Base-by-base conservation (phyloP, 1,140 invertebrate species). In the Scaptomyza hsui region DNA sequence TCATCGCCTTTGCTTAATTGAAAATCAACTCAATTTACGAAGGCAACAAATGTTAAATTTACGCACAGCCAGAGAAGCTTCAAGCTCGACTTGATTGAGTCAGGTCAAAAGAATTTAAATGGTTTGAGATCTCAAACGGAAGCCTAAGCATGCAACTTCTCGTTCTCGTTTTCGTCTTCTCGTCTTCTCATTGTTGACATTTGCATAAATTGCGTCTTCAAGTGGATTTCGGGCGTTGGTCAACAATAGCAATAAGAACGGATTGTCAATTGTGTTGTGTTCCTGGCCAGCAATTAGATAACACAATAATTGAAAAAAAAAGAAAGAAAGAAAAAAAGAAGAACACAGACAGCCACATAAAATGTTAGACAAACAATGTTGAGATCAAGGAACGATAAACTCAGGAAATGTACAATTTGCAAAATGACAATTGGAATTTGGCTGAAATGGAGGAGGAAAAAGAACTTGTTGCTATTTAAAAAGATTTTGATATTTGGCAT, bases 91-190 rank as follows among this genome's bases (percentile, higher is more conserved):
- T 89, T 89, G 85, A 89, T 89, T 89, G 85, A 89, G 85, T 89
- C 85, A 89, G 85, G 85, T 89, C 85, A 89, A 89, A 89, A 89
- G 77, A 89, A 89, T 89, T 89, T 89, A 89, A 89, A 78, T 72
- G 74, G 48, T 48, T 42, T 56, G 42, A 19, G 26, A 37, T 21
- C 21, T 47, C 44, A 16, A 81, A 72, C 81, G 82, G 81, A 85
- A 88, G 81, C 81, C 70, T 69, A 49, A 81, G 59, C 74, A 63
- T 74, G 73, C 81, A 86, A 2, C 19, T 4, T 21, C 51, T 41
- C 39, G 18, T 56, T 55, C 39, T 15, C 16, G 12, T n/a, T 35
- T 19, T 13, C 1, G 19, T 15, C 10, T 16, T 26, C 13, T 26
- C 15, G 37, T 15, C 15, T 53, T 15, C 15, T 53, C 13, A 44